Base-by-base conservation (phyloP, 2,797 vertebrate genomes). In the Buceros bicornis region DNA sequence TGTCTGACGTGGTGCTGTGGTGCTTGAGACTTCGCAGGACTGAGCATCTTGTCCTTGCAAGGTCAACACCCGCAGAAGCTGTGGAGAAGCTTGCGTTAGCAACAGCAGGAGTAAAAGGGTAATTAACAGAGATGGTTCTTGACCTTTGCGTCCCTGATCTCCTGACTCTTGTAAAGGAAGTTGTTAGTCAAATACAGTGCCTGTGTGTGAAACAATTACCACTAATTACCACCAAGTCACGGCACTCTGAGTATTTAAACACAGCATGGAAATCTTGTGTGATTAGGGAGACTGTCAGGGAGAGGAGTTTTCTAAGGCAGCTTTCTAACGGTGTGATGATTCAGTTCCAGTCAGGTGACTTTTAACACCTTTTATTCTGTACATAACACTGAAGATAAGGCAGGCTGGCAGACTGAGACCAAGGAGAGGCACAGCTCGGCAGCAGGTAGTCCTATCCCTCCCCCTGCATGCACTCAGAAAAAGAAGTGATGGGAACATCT, bases 391-490 rank as follows among this genome's bases (percentile, higher is more conserved):
- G 18, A 48, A 60, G 74, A 28, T 6, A 28, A 62, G 54, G n/a
- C 53, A 40, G 45, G 28, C 33, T 53, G 47, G 24, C 28, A 78
- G 78, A 6, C 16, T 31, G 62, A 72, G 72, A 43, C 14, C 16
- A 26, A 26, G 37, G 16, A 29, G 0, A 0, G 40, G 56, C 48
- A 29, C 64, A 26, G 56, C 42, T 17, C 8, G 0, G 2, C 31
- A 17, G 67, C 35, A 48, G 62, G 69, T 8, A 82, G 72, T 56
- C 31, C 21, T 2, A 22, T 14, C 6, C 33, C 29, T 57, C 16
- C 29, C 26, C 24, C 26, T 0, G 1, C 1, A 1, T 11, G 4
- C n/a, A 48, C n/a, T 42, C 43, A 29, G 5, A 69, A n/a, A 2
- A 5, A 25, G 11, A 51, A 48, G 8, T 0, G 0, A 29, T 28